Evolutionary conservation across 2,113 vertebrate species (phyloP).

Genomic region (Orientallactaga bullata): DNA sequence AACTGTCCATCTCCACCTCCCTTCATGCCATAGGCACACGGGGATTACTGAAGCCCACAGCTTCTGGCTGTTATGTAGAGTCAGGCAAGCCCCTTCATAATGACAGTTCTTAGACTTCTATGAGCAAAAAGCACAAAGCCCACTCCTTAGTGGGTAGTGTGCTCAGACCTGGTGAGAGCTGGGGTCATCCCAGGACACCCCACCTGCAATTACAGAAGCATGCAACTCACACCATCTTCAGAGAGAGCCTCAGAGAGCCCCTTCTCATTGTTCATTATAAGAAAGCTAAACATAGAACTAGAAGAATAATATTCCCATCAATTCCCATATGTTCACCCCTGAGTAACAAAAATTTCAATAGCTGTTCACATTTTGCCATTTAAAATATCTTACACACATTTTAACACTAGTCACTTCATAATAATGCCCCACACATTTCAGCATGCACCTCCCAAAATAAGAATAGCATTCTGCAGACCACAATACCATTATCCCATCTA

Average conservation of each 20-base stretch:
- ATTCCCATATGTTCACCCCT: background rate
- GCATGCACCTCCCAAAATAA: background rate
- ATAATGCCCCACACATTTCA: background rate
- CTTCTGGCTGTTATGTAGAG: no score
- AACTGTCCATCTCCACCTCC: no score
- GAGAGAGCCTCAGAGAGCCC: background rate
- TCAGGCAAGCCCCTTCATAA: background rate
- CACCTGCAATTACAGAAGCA: background rate
- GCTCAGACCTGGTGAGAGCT: background rate
- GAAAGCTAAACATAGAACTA: slow-evolving; percentile 24
- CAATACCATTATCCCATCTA: background rate
- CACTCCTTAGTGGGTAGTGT: background rate
- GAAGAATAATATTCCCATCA: background rate
- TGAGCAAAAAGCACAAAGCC: background rate
- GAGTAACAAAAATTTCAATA: background rate
- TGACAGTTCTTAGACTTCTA: rapidly evolving
- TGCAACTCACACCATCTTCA: background rate
- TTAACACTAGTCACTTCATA: background rate
- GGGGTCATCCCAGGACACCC: background rate
- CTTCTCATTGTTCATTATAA: background rate
- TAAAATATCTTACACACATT: background rate
- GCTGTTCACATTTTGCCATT: slow-evolving; percentile 17
- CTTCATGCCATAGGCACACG: no score
- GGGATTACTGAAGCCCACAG: no score
- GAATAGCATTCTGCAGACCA: background rate